These are phyloP conservation scores for Heliocidaris erythrogramma DNA, from an alignment of 35 echinoderm and acorn worm genomes.

Conservation along the genomic window DNA sequence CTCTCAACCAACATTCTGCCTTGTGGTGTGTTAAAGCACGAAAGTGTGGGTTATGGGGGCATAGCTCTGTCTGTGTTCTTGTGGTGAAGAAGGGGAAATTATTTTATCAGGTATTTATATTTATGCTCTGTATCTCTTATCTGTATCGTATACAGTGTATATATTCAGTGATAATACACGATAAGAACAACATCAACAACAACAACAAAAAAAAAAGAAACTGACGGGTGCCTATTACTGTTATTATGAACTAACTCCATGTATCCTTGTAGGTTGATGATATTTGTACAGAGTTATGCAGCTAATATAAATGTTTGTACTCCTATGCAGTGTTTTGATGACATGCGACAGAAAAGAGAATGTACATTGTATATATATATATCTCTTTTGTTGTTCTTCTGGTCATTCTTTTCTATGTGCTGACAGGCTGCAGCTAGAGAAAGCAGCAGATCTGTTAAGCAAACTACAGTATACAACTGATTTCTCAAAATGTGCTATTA, in stretches of 20 bases:
- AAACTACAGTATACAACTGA: background rate
- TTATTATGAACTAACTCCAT: slow-evolving; percentile 6
- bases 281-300: slow-evolving; percentile 3
- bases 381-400: background rate
- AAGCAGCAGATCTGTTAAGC: background rate
- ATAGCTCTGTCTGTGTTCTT: background rate
- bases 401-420: background rate
- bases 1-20: background rate
- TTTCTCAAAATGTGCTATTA: background rate
- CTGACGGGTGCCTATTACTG: background rate
- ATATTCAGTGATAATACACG: background rate
- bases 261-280: background rate
- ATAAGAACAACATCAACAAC: background rate
- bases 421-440: background rate
- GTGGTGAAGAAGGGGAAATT: slow-evolving; percentile 7
- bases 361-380: background rate
- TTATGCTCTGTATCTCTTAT: background rate
- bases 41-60: background rate
- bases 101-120: slow-evolving; percentile 44
- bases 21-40: background rate
- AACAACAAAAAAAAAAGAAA: background rate
- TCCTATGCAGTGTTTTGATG: background rate
- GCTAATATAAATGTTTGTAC: background rate
- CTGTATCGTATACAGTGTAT: slow-evolving; percentile 39
- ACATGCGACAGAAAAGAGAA: background rate